Evolutionary conservation across 2,113 vertebrate species (phyloP).

Genomic region (Sigmodon hispidus): DNA sequence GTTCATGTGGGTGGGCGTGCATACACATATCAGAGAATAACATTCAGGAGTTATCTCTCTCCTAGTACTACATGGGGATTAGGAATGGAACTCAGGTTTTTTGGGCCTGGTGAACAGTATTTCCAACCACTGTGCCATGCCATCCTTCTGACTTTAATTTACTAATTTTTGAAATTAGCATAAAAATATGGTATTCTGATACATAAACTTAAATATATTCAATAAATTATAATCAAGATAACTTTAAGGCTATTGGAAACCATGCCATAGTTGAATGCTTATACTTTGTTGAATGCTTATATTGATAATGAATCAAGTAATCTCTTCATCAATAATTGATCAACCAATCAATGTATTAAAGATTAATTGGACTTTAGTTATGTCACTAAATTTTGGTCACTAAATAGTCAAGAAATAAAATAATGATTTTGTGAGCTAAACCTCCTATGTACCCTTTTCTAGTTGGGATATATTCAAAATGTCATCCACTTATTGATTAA

Average conservation of each 20-base stretch:
- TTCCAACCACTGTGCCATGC: background rate
- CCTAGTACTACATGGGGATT: too few species aligned
- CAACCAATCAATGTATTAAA: background rate
- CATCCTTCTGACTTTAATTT: background rate
- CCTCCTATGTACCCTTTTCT: background rate
- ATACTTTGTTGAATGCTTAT: background rate
- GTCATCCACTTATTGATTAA: background rate
- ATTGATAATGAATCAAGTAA: background rate
- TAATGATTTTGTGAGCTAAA: background rate
- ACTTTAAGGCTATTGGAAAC: background rate
- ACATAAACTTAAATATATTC: constrained; percentile 11
- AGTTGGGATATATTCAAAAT: background rate
- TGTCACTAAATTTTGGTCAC: background rate
- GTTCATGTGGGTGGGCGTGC: background rate
- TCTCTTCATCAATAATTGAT: background rate
- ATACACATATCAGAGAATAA: background rate
- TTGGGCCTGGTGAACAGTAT: too few species aligned
- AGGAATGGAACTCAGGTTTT: background rate
- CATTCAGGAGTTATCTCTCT: background rate
- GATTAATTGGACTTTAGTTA: constrained; percentile 40
- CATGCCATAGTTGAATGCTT: background rate
- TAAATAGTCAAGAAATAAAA: constrained; percentile 18
- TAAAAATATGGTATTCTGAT: background rate
- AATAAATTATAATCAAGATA: too few species aligned
- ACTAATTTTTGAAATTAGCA: background rate